phyloP scores from a whole-genome alignment of 2,113 vertebrate species.

The Cyprinodon brontotheroides region DNA sequence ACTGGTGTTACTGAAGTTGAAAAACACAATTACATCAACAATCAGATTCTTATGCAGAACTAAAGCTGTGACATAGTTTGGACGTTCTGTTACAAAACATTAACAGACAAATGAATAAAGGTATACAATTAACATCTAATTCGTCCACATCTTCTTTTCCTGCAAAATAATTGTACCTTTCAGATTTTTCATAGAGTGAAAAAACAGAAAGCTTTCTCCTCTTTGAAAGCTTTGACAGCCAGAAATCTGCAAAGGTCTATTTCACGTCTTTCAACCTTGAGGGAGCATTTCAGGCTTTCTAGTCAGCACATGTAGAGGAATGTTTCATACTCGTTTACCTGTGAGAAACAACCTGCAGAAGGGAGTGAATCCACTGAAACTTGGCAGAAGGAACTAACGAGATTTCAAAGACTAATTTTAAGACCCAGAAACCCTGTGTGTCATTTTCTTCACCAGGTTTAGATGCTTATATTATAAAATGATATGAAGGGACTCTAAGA shows the following conservation, averaged over 20 bases:
- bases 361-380: constrained; percentile 57
- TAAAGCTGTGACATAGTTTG: background rate
- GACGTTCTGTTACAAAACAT: background rate
- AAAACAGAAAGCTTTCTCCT: background rate
- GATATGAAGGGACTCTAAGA: background rate
- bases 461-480: background rate
- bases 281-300: constrained; percentile 45
- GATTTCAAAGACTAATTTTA: constrained; percentile 31
- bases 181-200: background rate
- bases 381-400: constrained; percentile 41
- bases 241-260: constrained; percentile 27
- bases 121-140: too few species aligned
- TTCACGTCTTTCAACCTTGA: constrained; percentile 34
- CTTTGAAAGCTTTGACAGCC: background rate
- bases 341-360: constrained; percentile 57
- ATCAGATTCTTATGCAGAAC: background rate
- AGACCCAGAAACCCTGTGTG: background rate
- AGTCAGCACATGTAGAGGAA: constrained; percentile 66
- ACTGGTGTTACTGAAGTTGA: background rate
- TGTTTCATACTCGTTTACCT: constrained; percentile 53
- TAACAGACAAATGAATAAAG: background rate
- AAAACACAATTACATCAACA: background rate
- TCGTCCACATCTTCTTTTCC: background rate
- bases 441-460: background rate
- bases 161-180: background rate